phyloP scores from a whole-genome alignment of 2,797 vertebrate species.

The Aeoliscus strigatus region DNA sequence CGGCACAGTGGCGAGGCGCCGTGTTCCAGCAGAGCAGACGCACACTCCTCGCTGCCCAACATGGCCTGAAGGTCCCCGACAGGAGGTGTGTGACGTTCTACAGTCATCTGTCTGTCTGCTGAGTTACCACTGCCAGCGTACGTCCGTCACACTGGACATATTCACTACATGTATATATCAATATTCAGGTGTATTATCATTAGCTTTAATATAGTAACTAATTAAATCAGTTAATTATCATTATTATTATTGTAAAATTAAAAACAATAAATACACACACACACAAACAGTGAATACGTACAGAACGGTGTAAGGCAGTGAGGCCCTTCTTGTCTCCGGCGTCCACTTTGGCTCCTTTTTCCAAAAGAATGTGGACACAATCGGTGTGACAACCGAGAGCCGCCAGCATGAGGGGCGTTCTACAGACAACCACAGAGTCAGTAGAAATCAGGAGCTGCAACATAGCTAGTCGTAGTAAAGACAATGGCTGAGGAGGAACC shows the following conservation, averaged over 20 bases:
- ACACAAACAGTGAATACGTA: conserved; percentile 21
- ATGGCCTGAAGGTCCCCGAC: conserved; percentile 73
- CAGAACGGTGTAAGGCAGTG: conserved; percentile 86
- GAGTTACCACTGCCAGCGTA: too few relatives aligned
- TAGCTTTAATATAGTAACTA: too few relatives aligned
- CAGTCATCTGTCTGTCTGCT: too few relatives aligned
- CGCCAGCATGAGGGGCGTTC: conserved; percentile 92
- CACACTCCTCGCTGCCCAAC: conserved; percentile 86
- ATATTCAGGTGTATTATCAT: too few relatives aligned
- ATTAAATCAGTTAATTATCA: too few relatives aligned
- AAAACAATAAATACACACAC: not conserved
- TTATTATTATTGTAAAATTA: too few relatives aligned
- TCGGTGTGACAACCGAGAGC: conserved; percentile 87
- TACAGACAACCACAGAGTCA: conserved; percentile 34
- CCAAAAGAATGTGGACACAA: conserved; percentile 91
- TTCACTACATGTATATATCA: too few relatives aligned
- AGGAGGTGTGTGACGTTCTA: too few relatives aligned
- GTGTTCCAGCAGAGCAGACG: conserved; percentile 88
- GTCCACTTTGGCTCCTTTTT: conserved; percentile 88
- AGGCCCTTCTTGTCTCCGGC: conserved; percentile 86
- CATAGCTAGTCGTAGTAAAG: not conserved
- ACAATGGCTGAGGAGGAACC: too few relatives aligned
- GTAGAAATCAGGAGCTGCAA: not conserved
- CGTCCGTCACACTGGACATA: too few relatives aligned
- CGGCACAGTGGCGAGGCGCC: conserved; percentile 88